Base-by-base conservation (phyloP, 2,888 invertebrate genomes). In the Tridacna gigas region DNA sequence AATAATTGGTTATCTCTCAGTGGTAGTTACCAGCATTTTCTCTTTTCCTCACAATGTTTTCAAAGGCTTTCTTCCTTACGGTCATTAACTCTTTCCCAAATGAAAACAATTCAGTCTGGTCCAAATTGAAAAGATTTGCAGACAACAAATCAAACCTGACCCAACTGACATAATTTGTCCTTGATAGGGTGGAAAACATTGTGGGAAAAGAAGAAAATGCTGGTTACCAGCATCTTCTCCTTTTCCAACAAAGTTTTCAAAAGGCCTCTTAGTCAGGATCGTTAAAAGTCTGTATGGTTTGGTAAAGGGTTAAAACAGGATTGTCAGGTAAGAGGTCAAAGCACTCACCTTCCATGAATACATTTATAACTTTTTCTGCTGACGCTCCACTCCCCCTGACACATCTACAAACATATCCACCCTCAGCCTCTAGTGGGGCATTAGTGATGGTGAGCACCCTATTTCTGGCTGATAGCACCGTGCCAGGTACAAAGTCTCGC, bases 331-430 rank as follows among this genome's bases (percentile, higher is more conserved):
- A 37, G 20, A 56, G 56, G 20, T 56, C 15, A 56, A 15, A 26
- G 20, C 26, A 60, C 74, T 63, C 60, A 84, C 84, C 61, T 65
- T 84, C 84, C 79, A 84, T 79, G 20, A 47, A 51, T 9, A 84
- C 66, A 12, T 75, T 77, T 28, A 84, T 74, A 18, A 61, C 61
- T 74, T 77, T 63, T 45, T 71, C 56, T 0, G 69, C 77, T 25
- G 65, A 15, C 0, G 77, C 73, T 0, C 81, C 80, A 13, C 67
- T 71, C 0, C 65, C 60, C 7, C 80, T 37, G 11, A 45, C 26
- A 45, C 75, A 78, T n/a, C 15, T 74, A 25, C 86, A 86, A 13
- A 87, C 74, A 71, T 87, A 87, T n/a, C 67, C 77, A 13, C 87
- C 87, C 47, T 87, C 84, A 0, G 84, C 82, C n/a, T 82, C 82